Percentiles rank a stretch among this genome's conserved stretches.
These are phyloP conservation scores for Fistularia commersonii DNA, from an alignment of 2,797 vertebrate genomes.

Conservation along the genomic window DNA sequence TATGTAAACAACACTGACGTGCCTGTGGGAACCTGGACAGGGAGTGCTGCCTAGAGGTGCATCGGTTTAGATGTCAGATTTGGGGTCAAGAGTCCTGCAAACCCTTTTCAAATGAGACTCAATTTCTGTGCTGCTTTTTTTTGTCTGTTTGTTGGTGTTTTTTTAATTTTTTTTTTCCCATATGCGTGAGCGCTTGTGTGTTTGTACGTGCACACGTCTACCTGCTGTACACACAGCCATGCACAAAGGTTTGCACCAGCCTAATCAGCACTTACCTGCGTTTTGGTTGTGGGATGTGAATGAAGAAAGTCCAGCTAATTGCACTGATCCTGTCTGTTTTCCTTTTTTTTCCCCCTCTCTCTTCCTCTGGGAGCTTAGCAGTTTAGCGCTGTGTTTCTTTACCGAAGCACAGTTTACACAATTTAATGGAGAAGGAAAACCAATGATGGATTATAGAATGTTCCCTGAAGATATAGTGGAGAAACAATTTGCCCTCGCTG, in stretches of 20 bases:
- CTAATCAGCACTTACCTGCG: constrained; percentile 51
- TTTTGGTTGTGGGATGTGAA: constrained; percentile 21
- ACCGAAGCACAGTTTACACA: constrained; percentile 2
- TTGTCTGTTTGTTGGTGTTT: constrained; percentile 4
- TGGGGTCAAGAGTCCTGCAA: constrained; percentile 17
- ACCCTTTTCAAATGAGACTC: constrained; percentile 17
- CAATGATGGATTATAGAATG: too few relatives aligned
- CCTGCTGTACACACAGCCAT: constrained; percentile 42
- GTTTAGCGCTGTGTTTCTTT: background rate
- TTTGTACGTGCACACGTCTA: constrained; percentile 14
- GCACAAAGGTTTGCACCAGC: constrained; percentile 48
- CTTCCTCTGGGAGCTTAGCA: background rate
- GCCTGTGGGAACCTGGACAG: background rate
- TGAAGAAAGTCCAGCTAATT: constrained; percentile 28
- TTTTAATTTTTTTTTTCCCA: constrained; percentile 1
- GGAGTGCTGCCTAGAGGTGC: background rate
- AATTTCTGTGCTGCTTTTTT: constrained; percentile 27
- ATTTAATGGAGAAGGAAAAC: too few relatives aligned
- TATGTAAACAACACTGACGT: background rate
- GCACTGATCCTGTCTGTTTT: constrained; percentile 55
- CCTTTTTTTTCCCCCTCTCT: constrained; percentile 1
- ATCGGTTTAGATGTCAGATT: background rate
- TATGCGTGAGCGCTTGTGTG: background rate
- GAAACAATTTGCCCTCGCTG: too few relatives aligned
- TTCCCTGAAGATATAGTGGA: too few relatives aligned